Conservation (phyloP, 2,113 vertebrate species). For the Phrynosoma blainvillii region DNA sequence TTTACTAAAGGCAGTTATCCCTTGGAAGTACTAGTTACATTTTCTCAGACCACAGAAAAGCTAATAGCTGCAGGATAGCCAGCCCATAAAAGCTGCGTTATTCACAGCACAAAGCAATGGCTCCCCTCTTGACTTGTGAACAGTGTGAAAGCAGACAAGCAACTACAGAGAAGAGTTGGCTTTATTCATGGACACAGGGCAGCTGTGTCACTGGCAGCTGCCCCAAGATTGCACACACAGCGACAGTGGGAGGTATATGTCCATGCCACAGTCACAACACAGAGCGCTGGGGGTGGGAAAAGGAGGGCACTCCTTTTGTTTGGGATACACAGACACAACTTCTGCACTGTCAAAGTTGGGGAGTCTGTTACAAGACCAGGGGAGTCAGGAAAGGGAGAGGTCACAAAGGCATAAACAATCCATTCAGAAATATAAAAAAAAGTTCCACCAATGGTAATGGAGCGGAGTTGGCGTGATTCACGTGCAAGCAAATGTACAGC, state of each 20-base stretch:
- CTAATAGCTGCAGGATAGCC: background rate
- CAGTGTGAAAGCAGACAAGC: slow-evolving; percentile 52
- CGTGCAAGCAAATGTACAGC: slow-evolving; percentile 72
- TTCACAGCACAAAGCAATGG: background rate
- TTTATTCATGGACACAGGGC: slow-evolving; percentile 78
- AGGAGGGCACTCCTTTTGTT: slow-evolving; percentile 30
- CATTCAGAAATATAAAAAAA: slow-evolving; percentile 60
- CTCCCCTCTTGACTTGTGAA: slow-evolving; percentile 34
- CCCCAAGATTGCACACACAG: slow-evolving; percentile 76
- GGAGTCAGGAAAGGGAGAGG: slow-evolving; percentile 45
- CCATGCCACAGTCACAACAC: slow-evolving; percentile 83
- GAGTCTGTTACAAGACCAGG: slow-evolving; percentile 40
- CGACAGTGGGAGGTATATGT: slow-evolving; percentile 69
- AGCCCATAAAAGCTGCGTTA: background rate
- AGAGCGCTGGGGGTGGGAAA: slow-evolving; percentile 61
- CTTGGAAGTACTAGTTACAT: background rate
- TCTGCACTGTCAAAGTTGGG: slow-evolving; percentile 47
- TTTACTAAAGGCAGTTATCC: background rate
- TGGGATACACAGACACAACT: slow-evolving; percentile 61
- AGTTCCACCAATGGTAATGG: slow-evolving; percentile 64
- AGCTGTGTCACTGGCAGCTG: slow-evolving; percentile 74
- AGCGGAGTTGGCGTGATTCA: slow-evolving; percentile 62
- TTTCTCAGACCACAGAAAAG: background rate
- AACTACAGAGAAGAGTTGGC: slow-evolving; percentile 79
- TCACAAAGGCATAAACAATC: slow-evolving; percentile 70